Evolutionary conservation across 2,888 invertebrate genomes (phyloP).

Genomic region (Fragum sueziense): DNA sequence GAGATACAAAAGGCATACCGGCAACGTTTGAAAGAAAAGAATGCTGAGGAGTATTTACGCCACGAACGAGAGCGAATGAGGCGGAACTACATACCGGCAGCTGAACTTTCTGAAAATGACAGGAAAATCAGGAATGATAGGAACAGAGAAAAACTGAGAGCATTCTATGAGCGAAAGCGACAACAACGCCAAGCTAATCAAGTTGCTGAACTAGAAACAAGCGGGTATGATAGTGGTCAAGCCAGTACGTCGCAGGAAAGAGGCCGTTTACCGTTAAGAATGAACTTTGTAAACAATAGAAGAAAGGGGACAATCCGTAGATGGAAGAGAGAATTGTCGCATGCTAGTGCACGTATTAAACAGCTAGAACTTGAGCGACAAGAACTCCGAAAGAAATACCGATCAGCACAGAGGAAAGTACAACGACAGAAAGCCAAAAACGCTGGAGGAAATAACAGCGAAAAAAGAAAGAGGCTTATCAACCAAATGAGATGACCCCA

Average conservation of each 20-base stretch:
- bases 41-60: constrained; percentile 44
- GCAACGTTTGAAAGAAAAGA: constrained; percentile 37
- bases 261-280: background rate
- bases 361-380: too few relatives aligned
- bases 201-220: constrained; percentile 10
- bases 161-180: constrained; percentile 22
- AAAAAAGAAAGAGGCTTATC: background rate
- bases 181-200: background rate
- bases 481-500: background rate
- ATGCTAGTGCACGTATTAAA: too few relatives aligned
- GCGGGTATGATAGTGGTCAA: constrained; percentile 37
- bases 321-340: too few relatives aligned
- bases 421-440: background rate
- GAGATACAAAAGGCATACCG: constrained; percentile 53
- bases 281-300: too few relatives aligned
- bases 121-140: constrained; percentile 20
- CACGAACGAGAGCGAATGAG: constrained; percentile 27
- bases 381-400: too few relatives aligned
- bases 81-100: constrained; percentile 22
- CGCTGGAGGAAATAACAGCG: background rate
- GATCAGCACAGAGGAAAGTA: too few relatives aligned
- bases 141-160: constrained; percentile 18
- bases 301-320: too few relatives aligned
- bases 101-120: constrained; percentile 24
- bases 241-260: background rate